A percentile compares a stretch with the other conserved stretches of the same genome.
Evolutionary conservation across 2,888 invertebrate genomes (phyloP).

Genomic region (Automeris io): DNA sequence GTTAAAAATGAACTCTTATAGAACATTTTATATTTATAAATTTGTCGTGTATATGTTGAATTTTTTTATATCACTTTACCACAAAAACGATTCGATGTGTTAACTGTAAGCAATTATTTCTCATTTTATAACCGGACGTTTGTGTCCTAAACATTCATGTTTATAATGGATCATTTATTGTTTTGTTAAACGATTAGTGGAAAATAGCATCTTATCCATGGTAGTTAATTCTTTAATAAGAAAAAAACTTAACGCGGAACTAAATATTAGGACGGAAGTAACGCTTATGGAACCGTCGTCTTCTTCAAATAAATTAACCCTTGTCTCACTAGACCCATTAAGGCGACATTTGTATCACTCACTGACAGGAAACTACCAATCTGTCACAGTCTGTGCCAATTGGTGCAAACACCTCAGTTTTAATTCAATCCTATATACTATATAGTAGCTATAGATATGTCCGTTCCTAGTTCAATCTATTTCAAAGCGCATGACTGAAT

Average conservation of each 20-base stretch:
- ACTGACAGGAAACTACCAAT: conserved; percentile 59
- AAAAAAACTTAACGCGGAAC: conserved; percentile 20
- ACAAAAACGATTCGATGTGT: conserved; percentile 16
- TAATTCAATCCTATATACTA: conserved; percentile 13
- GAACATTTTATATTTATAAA: too few relatives aligned
- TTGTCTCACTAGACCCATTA: conserved; percentile 49
- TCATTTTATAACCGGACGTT: background rate
- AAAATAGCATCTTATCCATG: background rate
- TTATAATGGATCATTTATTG: background rate
- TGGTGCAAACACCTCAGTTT: conserved; percentile 39
- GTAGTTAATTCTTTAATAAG: conserved; percentile 5
- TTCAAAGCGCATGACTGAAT: too few relatives aligned
- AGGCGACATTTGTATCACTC: conserved; percentile 53
- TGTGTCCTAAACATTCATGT: background rate
- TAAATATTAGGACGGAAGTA: conserved; percentile 27
- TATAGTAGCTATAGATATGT: too few relatives aligned
- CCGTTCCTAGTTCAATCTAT: too few relatives aligned
- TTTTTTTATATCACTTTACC: too few relatives aligned
- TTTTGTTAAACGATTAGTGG: conserved; percentile 5
- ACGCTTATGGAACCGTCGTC: conserved; percentile 27
- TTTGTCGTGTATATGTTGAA: too few relatives aligned
- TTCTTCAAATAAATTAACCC: conserved; percentile 54
- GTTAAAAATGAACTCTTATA: too few relatives aligned
- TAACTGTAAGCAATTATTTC: conserved; percentile 8
- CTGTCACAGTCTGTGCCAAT: conserved; percentile 52